A percentile compares a stretch with the other conserved stretches of the same genome.
phyloP scores from a whole-genome alignment of 2,888 invertebrate genomes.

The Cephus spinipes region DNA sequence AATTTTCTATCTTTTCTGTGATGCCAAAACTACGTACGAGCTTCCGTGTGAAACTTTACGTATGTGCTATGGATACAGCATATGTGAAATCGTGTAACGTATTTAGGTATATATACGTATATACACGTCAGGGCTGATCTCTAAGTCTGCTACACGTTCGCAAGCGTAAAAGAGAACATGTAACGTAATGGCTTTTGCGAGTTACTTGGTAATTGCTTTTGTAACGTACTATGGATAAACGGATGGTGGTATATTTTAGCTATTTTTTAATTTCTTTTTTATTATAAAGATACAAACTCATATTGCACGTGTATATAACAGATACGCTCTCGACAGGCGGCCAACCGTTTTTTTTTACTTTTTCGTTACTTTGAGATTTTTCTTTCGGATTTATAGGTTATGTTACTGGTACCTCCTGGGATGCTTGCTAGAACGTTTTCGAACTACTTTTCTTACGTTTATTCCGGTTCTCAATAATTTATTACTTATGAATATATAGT shows the following conservation, averaged over 20 bases:
- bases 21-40: background rate
- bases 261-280: background rate
- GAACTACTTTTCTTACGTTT: background rate
- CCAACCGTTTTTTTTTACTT: background rate
- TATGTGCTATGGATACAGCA: background rate
- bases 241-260: background rate
- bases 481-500: background rate
- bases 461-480: background rate
- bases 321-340: background rate
- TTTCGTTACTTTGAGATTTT: background rate
- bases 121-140: background rate
- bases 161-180: background rate
- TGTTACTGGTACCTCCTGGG: background rate
- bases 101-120: background rate
- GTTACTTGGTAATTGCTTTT: background rate
- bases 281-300: background rate
- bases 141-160: background rate
- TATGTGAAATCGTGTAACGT: background rate
- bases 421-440: background rate
- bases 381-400: background rate
- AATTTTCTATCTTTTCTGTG: background rate
- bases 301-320: background rate
- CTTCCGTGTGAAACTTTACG: background rate
- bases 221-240: background rate
- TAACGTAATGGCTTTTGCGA: background rate